A percentile compares a stretch with the other conserved stretches of the same genome.
Conservation (phyloP, 1,140 invertebrate genomes). For the Venturia canescens region DNA sequence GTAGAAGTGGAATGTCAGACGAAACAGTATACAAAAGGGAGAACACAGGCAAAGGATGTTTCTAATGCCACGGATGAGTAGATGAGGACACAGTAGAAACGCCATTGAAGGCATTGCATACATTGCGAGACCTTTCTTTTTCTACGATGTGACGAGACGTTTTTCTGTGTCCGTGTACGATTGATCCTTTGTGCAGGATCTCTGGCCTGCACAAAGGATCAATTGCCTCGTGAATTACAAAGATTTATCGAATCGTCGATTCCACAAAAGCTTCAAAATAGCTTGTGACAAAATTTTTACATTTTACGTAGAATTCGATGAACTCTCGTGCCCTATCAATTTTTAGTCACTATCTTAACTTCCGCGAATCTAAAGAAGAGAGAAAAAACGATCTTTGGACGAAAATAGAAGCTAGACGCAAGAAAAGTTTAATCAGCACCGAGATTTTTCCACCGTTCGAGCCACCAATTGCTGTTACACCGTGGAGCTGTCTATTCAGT, state of each 20-base stretch:
- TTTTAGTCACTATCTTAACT: too few species aligned
- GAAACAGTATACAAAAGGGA: constrained; percentile 25
- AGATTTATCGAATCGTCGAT: too few species aligned
- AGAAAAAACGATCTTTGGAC: constrained; percentile 15
- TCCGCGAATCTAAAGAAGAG: too few species aligned
- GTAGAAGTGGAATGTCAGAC: constrained; percentile 10
- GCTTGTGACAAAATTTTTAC: too few species aligned
- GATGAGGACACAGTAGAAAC: constrained; percentile 16
- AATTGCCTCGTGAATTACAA: too few species aligned
- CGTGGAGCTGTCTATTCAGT: neutral
- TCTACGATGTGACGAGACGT: neutral
- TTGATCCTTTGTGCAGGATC: neutral
- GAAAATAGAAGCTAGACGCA: neutral
- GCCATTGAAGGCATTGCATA: neutral
- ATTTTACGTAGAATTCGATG: too few species aligned
- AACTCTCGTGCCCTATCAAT: too few species aligned
- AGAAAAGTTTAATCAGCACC: constrained; percentile 19
- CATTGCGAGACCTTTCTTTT: neutral
- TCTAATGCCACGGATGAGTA: constrained; percentile 37
- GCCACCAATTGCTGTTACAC: neutral
- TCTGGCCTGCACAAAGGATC: too few species aligned
- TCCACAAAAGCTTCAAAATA: too few species aligned
- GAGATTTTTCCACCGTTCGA: constrained; percentile 10
- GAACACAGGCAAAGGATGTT: constrained; percentile 34
- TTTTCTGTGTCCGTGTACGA: neutral